Percentiles rank a stretch among this genome's conserved stretches.
Evolutionary conservation across 2,888 invertebrate species (phyloP).

Genomic region (Microctonus aethiopoides): DNA sequence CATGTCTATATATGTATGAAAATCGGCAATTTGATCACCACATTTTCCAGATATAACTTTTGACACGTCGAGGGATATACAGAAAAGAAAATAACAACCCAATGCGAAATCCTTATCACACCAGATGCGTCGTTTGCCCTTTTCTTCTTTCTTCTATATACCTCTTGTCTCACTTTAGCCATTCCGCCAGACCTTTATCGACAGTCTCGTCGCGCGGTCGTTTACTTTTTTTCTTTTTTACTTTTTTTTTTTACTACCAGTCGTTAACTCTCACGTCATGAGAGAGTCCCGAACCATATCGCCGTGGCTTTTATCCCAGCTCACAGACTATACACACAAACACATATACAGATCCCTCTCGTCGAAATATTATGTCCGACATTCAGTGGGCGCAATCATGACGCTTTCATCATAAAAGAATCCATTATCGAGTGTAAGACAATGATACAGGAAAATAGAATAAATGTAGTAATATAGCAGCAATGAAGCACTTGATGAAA

Average conservation of each 20-base stretch:
- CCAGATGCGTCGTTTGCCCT: slow-evolving; percentile 6
- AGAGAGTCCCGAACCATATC: not conserved
- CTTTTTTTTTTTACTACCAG: slow-evolving; percentile 17
- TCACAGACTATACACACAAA: not conserved
- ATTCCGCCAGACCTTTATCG: slow-evolving; percentile 9
- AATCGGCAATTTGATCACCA: not conserved
- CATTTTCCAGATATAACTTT: slow-evolving; percentile 5
- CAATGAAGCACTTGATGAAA: not conserved
- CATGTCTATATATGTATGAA: not conserved
- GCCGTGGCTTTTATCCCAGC: not conserved
- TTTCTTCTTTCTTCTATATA: not conserved
- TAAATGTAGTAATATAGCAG: not conserved
- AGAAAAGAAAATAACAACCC: not conserved
- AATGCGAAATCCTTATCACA: slow-evolving; percentile 23
- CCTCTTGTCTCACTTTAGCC: not conserved
- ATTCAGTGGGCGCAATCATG: slow-evolving; percentile 15
- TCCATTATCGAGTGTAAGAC: slow-evolving; percentile 25
- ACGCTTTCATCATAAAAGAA: slow-evolving; percentile 24
- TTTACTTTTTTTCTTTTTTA: slow-evolving; percentile 1
- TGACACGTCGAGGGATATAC: not conserved
- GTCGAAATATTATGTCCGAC: slow-evolving; percentile 8
- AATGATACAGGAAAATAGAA: slow-evolving; percentile 10
- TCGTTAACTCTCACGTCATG: slow-evolving; percentile 20
- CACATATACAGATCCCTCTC: not conserved
- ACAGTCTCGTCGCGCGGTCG: slow-evolving; percentile 11